Evolutionary conservation across 2,888 invertebrate genomes (phyloP).

Genomic region (Encarsia formosa): DNA sequence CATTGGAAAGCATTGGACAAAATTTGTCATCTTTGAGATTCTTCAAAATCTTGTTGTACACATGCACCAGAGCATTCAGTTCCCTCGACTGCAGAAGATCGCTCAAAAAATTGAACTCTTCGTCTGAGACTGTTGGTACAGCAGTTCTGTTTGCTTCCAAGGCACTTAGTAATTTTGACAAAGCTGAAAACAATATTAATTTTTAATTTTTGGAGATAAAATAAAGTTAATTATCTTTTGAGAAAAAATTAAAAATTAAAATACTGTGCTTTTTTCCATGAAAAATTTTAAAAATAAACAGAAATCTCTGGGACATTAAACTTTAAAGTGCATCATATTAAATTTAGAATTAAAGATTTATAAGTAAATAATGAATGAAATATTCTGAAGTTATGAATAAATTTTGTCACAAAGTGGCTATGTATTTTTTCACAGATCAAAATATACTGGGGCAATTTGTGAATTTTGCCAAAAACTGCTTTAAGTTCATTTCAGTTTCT

Average conservation of each 20-base stretch:
- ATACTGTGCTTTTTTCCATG: too few species aligned
- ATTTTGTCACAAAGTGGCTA: too few species aligned
- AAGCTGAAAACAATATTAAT: conserved; percentile 58
- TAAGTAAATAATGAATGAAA: too few species aligned
- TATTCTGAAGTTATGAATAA: too few species aligned
- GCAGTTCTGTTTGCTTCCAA: conserved; percentile 73
- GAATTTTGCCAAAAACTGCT: background rate
- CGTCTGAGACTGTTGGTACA: conserved; percentile 68
- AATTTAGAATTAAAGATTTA: too few species aligned
- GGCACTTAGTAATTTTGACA: conserved; percentile 75
- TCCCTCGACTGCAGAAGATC: conserved; percentile 81
- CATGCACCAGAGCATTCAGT: conserved; percentile 84
- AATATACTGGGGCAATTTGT: too few species aligned
- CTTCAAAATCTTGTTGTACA: conserved; percentile 82
- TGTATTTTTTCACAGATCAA: too few species aligned
- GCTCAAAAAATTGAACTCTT: conserved; percentile 81
- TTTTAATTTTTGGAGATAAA: background rate
- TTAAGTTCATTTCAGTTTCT: background rate
- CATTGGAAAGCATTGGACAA: conserved; percentile 78
- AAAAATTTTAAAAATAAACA: too few species aligned
- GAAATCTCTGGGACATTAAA: too few species aligned
- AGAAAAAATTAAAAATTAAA: background rate
- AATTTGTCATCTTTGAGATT: conserved; percentile 81
- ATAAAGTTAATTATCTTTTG: background rate
- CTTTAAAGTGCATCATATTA: too few species aligned